Conservation (phyloP, 2,113 vertebrate genomes). For the Orcinus orca region DNA sequence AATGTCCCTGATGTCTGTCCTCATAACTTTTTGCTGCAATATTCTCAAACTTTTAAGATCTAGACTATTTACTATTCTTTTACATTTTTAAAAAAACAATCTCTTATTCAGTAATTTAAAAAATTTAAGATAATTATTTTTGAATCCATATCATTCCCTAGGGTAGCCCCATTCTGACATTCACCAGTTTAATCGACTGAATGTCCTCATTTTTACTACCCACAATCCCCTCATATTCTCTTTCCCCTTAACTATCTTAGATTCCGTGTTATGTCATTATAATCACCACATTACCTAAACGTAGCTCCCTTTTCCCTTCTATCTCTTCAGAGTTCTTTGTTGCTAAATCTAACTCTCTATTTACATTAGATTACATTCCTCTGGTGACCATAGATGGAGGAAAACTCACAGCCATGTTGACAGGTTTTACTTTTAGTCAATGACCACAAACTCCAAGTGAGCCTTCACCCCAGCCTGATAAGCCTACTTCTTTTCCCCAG, state of each 20-base stretch:
- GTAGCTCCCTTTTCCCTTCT: background rate
- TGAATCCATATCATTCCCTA: background rate
- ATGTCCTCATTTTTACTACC: background rate
- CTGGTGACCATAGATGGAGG: background rate
- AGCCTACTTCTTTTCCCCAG: background rate
- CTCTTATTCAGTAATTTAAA: background rate
- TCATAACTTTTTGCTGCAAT: background rate
- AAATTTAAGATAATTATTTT: background rate
- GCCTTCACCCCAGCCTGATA: too few species aligned
- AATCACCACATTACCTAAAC: background rate
- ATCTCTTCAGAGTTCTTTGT: background rate
- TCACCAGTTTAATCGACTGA: background rate
- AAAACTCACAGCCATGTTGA: background rate
- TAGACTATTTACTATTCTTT: background rate
- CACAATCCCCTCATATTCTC: background rate
- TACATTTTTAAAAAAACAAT: background rate
- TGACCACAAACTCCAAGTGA: background rate
- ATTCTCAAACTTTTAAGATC: background rate
- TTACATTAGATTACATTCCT: background rate
- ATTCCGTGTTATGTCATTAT: background rate
- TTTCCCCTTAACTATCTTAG: background rate
- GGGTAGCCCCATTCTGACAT: background rate
- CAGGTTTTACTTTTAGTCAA: background rate
- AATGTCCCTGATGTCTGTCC: background rate
- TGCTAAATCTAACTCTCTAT: background rate